Conservation (phyloP, 2,113 vertebrate species). For the Candoia aspera region DNA sequence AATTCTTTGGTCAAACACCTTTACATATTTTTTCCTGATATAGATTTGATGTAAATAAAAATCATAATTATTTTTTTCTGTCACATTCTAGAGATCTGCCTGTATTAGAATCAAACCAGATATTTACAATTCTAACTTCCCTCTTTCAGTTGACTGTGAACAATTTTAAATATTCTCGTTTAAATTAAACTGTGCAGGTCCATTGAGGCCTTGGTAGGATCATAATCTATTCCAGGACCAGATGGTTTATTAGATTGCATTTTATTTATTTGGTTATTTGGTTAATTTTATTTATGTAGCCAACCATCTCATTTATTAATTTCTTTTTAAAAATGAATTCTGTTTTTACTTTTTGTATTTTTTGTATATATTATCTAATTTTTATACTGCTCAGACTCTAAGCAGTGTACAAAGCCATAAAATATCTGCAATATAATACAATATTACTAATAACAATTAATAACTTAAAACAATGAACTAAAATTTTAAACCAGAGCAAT, state of each 20-base stretch:
- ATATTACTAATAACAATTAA: too few species aligned
- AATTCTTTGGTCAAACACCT: not conserved
- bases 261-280: too few species aligned
- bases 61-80: not conserved
- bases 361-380: too few species aligned
- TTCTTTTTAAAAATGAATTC: not conserved
- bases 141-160: not conserved
- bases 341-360: not conserved
- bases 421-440: too few species aligned
- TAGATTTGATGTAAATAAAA: not conserved
- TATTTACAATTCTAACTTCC: not conserved
- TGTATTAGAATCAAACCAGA: not conserved
- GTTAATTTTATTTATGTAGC: not conserved
- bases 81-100: not conserved
- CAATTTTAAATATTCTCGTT: not conserved
- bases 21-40: not conserved
- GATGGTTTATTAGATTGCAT: not conserved
- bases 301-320: not conserved
- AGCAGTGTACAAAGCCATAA: too few species aligned
- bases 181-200: not conserved
- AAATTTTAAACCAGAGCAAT: too few species aligned
- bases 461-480: too few species aligned
- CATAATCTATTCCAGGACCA: not conserved
- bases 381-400: too few species aligned
- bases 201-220: not conserved